phyloP scores from a whole-genome alignment of 1,140 invertebrate species.

The Ceratosolen fusciceps region DNA sequence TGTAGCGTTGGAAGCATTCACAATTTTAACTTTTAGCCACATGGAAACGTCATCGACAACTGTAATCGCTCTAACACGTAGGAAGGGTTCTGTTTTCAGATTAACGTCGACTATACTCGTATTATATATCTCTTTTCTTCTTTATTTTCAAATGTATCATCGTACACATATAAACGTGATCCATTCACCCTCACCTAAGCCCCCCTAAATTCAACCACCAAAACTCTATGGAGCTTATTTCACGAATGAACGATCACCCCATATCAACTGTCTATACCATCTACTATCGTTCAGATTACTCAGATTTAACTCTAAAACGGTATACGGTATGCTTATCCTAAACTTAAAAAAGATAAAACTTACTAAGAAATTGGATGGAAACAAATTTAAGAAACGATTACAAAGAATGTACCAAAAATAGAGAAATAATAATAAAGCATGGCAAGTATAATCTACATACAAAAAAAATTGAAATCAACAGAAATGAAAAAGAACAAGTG shows the following conservation, averaged over 20 bases:
- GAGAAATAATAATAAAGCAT: too few species aligned
- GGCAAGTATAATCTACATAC: too few species aligned
- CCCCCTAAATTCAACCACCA: constrained; percentile 67
- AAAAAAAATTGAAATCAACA: too few species aligned
- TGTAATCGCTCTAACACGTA: constrained; percentile 60
- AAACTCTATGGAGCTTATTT: constrained; percentile 71
- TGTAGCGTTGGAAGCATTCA: constrained; percentile 68
- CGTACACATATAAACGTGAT: constrained; percentile 10
- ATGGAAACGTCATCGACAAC: constrained; percentile 72
- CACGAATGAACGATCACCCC: constrained; percentile 68
- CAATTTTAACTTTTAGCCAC: constrained; percentile 67
- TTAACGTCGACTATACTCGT: constrained; percentile 4
- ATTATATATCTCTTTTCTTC: background rate
- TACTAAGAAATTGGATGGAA: too few species aligned
- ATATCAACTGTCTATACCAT: constrained; percentile 30
- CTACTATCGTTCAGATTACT: background rate
- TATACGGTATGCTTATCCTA: too few species aligned
- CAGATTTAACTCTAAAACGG: background rate
- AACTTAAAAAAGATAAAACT: too few species aligned
- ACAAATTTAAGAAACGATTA: too few species aligned
- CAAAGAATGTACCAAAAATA: too few species aligned
- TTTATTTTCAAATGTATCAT: background rate
- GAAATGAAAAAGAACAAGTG: too few species aligned
- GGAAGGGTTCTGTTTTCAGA: constrained; percentile 53
- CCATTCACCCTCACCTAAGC: constrained; percentile 56